Evolutionary conservation across 2,113 vertebrate species (phyloP).

Genomic region (Hippocampus barbouri): DNA sequence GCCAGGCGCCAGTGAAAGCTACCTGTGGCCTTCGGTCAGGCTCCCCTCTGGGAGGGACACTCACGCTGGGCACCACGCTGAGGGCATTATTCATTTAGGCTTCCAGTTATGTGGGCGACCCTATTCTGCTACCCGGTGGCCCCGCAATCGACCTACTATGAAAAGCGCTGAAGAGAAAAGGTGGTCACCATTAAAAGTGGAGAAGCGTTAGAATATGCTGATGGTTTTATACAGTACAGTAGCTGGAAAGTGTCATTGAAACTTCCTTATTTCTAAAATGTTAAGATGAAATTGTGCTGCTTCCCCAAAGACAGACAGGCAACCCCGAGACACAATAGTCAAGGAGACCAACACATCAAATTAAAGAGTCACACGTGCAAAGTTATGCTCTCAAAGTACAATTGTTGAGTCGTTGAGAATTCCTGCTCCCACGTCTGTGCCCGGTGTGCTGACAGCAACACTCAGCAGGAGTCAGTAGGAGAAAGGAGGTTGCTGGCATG

Average conservation of each 20-base stretch:
- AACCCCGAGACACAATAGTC: neutral
- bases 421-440: slow-evolving; percentile 22
- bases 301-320: neutral
- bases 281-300: neutral
- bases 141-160: slow-evolving; percentile 64
- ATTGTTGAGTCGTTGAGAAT: slow-evolving; percentile 1
- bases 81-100: slow-evolving; percentile 83
- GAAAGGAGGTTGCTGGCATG: slow-evolving; percentile 48
- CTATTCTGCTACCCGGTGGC: slow-evolving; percentile 60
- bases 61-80: slow-evolving; percentile 82
- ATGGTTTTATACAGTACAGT: neutral
- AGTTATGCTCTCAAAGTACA: neutral
- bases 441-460: slow-evolving; percentile 46
- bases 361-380: neutral
- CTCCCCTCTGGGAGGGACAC: slow-evolving; percentile 66
- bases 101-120: slow-evolving; percentile 69
- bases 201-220: neutral
- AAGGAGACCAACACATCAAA: neutral
- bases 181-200: slow-evolving; percentile 22
- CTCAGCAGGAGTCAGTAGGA: slow-evolving; percentile 55
- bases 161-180: slow-evolving; percentile 56
- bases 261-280: neutral
- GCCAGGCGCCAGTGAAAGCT: slow-evolving; percentile 79
- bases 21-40: slow-evolving; percentile 80
- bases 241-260: neutral